phyloP scores from a whole-genome alignment of 2,113 vertebrate species.

The Notiomystis cincta region DNA sequence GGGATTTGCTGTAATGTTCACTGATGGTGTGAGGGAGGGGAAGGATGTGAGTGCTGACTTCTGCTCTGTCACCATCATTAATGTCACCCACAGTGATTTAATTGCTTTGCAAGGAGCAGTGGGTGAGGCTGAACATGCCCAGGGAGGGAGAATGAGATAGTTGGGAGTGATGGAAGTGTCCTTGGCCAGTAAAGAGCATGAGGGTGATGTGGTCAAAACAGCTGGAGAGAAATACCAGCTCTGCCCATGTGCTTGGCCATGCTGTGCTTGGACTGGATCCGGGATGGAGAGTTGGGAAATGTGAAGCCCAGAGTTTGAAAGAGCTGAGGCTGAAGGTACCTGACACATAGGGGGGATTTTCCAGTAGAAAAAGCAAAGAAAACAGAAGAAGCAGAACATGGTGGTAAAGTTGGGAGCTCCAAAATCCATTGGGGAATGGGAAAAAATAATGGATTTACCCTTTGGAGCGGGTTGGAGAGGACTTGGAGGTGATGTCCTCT shows the following conservation, averaged over 20 bases:
- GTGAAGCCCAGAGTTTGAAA: not conserved
- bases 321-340: not conserved
- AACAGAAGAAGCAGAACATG: not conserved
- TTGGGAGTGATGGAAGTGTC: not conserved
- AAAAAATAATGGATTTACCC: not conserved
- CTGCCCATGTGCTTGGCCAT: rapidly evolving
- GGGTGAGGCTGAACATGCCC: not conserved
- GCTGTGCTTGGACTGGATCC: not conserved
- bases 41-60: not conserved
- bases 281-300: not conserved
- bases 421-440: not conserved
- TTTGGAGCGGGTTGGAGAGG: not conserved
- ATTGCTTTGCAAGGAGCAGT: not conserved
- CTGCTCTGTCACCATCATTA: not conserved
- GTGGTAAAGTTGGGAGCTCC: not conserved
- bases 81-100: not conserved
- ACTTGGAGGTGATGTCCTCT: not conserved
- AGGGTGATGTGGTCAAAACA: not conserved
- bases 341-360: not conserved
- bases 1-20: not conserved
- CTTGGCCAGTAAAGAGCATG: not conserved
- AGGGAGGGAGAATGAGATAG: not conserved
- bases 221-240: not conserved
- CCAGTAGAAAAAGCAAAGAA: not conserved
- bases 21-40: not conserved